Conservation (phyloP, 2,113 vertebrate species). For the Carassius auratus region DNA sequence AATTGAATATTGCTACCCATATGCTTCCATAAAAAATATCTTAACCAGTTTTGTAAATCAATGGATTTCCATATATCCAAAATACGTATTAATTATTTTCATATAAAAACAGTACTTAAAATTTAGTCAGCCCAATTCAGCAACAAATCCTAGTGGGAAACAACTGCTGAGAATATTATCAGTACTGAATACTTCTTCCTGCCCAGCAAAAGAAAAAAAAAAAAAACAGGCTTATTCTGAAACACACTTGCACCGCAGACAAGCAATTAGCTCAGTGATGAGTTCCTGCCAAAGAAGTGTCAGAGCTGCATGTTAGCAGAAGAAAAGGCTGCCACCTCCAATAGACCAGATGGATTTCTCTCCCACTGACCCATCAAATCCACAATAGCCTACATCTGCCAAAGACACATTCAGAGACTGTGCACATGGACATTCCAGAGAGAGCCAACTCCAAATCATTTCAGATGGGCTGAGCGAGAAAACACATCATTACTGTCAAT, state of each 20-base stretch:
- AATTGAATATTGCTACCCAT: no score
- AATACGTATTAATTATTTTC: neutral
- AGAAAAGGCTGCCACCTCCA: slow-evolving; percentile 32
- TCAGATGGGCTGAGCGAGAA: neutral
- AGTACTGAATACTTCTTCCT: neutral
- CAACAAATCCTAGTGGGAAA: neutral
- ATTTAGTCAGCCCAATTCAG: neutral
- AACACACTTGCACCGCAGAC: neutral
- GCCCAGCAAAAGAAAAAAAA: neutral
- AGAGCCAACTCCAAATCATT: neutral
- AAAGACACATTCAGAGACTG: neutral
- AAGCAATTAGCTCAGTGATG: slow-evolving; percentile 38
- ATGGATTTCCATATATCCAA: neutral
- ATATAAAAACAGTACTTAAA: neutral
- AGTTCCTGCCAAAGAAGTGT: slow-evolving; percentile 36
- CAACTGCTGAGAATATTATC: neutral
- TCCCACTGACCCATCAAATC: neutral
- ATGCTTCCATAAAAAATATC: no score
- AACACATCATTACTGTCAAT: neutral
- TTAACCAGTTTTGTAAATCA: neutral
- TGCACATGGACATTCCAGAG: neutral
- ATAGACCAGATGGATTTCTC: slow-evolving; percentile 18
- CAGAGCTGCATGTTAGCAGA: slow-evolving; percentile 29
- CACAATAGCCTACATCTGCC: slow-evolving; percentile 13
- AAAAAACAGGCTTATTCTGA: neutral